Percentiles rank a stretch among this genome's conserved stretches.
phyloP scores from a whole-genome alignment of 1,140 invertebrate species.

The Ganaspis sp. region DNA sequence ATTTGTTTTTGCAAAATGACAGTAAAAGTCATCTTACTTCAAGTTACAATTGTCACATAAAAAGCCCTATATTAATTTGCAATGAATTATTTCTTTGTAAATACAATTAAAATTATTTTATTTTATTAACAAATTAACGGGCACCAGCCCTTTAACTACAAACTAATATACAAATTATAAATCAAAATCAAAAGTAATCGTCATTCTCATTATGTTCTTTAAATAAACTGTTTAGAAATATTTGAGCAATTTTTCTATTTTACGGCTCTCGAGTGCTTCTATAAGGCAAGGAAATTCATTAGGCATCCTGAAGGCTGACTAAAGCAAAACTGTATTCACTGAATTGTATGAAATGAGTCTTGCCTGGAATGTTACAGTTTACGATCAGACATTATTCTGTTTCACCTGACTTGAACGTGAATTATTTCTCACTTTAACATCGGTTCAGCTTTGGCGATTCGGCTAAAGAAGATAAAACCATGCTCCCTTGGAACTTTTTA shows the following conservation, averaged over 20 bases:
- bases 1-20: no score
- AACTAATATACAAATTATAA: no score
- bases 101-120: no score
- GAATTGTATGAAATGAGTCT: conserved; percentile 1
- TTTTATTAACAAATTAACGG: no score
- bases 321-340: conserved; percentile 7
- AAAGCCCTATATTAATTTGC: no score
- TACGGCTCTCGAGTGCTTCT: not conserved
- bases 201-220: no score
- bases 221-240: no score
- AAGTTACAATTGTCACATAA: no score
- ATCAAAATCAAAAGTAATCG: no score
- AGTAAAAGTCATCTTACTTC: no score
- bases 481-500: not conserved
- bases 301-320: conserved; percentile 1
- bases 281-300: not conserved
- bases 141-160: no score
- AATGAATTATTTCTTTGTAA: no score
- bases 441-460: conserved; percentile 12
- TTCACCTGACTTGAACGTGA: conserved; percentile 8
- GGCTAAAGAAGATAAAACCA: not conserved
- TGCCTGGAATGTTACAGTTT: not conserved
- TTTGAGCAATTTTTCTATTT: not conserved
- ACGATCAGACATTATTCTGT: conserved; percentile 20
- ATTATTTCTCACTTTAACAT: conserved; percentile 14